phyloP scores from a whole-genome alignment of 2,888 invertebrate genomes.

The Agonopterix arenella region DNA sequence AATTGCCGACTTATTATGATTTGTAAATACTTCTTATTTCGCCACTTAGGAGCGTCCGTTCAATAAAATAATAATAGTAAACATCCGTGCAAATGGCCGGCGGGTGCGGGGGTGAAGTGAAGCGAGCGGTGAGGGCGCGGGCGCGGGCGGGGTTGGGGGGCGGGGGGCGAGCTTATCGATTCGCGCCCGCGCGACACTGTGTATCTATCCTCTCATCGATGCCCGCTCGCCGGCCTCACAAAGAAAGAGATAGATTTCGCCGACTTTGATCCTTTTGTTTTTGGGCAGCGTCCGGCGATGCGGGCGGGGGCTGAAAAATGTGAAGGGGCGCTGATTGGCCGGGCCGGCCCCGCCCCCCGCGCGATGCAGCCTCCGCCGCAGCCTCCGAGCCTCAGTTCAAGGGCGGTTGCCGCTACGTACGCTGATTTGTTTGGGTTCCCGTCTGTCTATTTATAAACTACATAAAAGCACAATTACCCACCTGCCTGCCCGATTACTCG shows the following conservation, averaged over 20 bases:
- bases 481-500: slow-evolving; percentile 11
- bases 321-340: slow-evolving; percentile 74
- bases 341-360: slow-evolving; percentile 54
- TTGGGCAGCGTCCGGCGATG: slow-evolving; percentile 76
- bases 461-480: slow-evolving; percentile 16
- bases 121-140: slow-evolving; percentile 39
- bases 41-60: slow-evolving; percentile 66
- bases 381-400: slow-evolving; percentile 58
- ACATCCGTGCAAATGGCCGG: slow-evolving; percentile 76
- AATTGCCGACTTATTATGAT: neutral
- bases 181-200: slow-evolving; percentile 74
- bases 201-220: slow-evolving; percentile 76
- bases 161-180: slow-evolving; percentile 52
- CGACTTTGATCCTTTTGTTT: slow-evolving; percentile 77
- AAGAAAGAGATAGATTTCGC: slow-evolving; percentile 77
- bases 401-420: slow-evolving; percentile 63
- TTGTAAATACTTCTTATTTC: slow-evolving; percentile 58
- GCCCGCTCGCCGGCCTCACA: slow-evolving; percentile 71
- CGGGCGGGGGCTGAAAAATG: slow-evolving; percentile 76
- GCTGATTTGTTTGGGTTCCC: slow-evolving; percentile 58
- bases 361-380: slow-evolving; percentile 28
- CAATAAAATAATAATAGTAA: slow-evolving; percentile 77
- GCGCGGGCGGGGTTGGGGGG: slow-evolving; percentile 26
- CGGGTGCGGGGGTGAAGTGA: slow-evolving; percentile 36
- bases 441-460: slow-evolving; percentile 31